These are phyloP conservation scores for Tinea pellionella DNA, from an alignment of 2,888 invertebrate genomes.

Conservation along the genomic window DNA sequence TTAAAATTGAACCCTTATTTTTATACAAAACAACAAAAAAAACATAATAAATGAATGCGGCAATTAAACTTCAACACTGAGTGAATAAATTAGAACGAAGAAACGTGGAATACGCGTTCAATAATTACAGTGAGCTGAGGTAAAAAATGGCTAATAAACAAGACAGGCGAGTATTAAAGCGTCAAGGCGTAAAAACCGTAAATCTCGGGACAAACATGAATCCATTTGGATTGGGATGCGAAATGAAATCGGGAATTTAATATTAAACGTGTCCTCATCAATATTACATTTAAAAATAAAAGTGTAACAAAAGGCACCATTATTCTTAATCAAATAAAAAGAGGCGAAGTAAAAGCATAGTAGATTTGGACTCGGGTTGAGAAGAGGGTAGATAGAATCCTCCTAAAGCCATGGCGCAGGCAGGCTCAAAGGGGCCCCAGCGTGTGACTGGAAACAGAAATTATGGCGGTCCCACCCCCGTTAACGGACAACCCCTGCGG, in stretches of 20 bases:
- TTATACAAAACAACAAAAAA: neutral
- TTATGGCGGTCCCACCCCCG: conserved; percentile 25
- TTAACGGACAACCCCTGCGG: conserved; percentile 18
- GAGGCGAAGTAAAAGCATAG: conserved; percentile 5
- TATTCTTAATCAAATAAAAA: conserved; percentile 11
- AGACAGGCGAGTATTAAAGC: neutral
- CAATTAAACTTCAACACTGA: neutral
- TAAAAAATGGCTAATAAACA: conserved; percentile 1
- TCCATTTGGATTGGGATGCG: neutral
- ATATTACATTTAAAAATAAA: conserved; percentile 1
- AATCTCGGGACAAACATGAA: neutral
- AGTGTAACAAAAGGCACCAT: neutral
- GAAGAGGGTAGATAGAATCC: conserved; percentile 10
- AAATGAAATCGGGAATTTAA: neutral
- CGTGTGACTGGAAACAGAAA: conserved; percentile 35
- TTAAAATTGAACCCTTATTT: neutral
- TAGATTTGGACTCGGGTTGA: neutral
- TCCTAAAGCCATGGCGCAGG: conserved; percentile 17
- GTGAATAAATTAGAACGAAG: neutral
- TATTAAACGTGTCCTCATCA: conserved; percentile 4
- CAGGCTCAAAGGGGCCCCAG: conserved; percentile 23
- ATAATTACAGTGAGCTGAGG: neutral
- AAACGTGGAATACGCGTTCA: neutral
- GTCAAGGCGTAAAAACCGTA: neutral
- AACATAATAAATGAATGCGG: neutral